Conservation (phyloP, 2,888 invertebrate genomes). For the Athrips mouffetella region DNA sequence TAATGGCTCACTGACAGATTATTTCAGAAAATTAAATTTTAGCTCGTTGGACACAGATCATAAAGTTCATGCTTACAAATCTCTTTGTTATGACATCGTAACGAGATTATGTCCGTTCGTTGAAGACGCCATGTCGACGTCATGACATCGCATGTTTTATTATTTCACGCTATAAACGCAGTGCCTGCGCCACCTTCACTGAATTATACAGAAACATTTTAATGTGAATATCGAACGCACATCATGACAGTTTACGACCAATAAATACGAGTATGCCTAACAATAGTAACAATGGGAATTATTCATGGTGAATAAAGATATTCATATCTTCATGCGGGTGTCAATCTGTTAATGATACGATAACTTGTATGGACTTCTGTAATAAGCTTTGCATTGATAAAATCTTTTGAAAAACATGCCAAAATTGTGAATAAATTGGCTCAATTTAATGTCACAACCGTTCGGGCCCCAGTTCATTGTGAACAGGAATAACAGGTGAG, state of each 20-base stretch:
- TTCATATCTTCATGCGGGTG: slow-evolving; percentile 52
- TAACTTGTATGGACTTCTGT: slow-evolving; percentile 31
- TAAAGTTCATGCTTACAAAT: slow-evolving; percentile 78
- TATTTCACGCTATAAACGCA: slow-evolving; percentile 65
- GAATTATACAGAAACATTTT: slow-evolving; percentile 63
- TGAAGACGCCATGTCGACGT: slow-evolving; percentile 66
- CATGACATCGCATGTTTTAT: slow-evolving; percentile 69
- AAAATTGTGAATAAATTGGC: slow-evolving; percentile 11
- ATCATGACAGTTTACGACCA: slow-evolving; percentile 53
- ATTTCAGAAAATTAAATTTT: slow-evolving; percentile 78
- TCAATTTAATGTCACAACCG: background rate
- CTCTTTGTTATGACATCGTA: slow-evolving; percentile 79
- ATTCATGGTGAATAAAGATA: slow-evolving; percentile 50
- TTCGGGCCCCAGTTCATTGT: background rate
- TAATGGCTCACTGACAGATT: slow-evolving; percentile 73
- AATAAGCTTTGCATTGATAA: slow-evolving; percentile 25
- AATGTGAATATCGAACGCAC: slow-evolving; percentile 52
- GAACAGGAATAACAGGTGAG: slow-evolving; percentile 12
- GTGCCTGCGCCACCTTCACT: slow-evolving; percentile 38
- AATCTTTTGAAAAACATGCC: slow-evolving; percentile 4
- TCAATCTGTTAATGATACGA: slow-evolving; percentile 40
- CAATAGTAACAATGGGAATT: slow-evolving; percentile 48
- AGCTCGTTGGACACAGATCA: slow-evolving; percentile 76
- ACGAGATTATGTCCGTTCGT: slow-evolving; percentile 75
- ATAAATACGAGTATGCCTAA: slow-evolving; percentile 48